Percentiles rank a stretch among this genome's conserved stretches.
Evolutionary conservation across 2,888 invertebrate genomes (phyloP).

Genomic region (Calliopum simillimum): DNA sequence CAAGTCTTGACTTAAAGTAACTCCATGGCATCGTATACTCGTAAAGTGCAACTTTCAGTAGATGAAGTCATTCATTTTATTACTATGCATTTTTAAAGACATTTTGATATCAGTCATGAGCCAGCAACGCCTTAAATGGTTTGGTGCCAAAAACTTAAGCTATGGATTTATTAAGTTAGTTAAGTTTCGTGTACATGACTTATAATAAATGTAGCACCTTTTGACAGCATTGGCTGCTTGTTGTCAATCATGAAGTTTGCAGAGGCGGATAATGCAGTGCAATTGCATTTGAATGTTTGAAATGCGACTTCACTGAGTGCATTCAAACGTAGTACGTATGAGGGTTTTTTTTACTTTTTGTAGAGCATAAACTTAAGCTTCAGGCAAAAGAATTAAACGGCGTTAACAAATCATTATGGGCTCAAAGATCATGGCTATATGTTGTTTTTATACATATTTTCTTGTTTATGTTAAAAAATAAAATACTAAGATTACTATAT

Average conservation of each 20-base stretch:
- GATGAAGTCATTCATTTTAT: constrained; percentile 5
- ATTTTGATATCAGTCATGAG: not conserved
- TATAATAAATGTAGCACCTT: constrained; percentile 12
- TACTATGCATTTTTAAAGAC: not conserved
- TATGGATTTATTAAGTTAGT: not conserved
- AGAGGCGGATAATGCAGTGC: constrained; percentile 1
- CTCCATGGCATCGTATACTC: not conserved
- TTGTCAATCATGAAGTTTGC: not conserved
- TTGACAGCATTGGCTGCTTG: constrained; percentile 7
- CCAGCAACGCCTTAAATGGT: constrained; percentile 8
- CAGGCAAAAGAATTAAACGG: too few species aligned
- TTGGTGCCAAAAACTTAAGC: not conserved
- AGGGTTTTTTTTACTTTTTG: too few species aligned
- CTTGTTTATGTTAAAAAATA: too few species aligned
- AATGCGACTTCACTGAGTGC: too few species aligned
- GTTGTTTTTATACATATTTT: too few species aligned
- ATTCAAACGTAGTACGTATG: too few species aligned
- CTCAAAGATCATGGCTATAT: too few species aligned
- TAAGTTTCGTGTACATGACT: not conserved
- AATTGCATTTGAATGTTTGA: not conserved
- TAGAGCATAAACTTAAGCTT: too few species aligned
- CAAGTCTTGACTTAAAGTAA: not conserved
- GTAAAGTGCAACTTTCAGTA: not conserved
- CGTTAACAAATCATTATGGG: too few species aligned
- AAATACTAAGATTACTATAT: too few species aligned